Base-by-base conservation (phyloP, 1,140 invertebrate species). In the Hyphantria cunea region DNA sequence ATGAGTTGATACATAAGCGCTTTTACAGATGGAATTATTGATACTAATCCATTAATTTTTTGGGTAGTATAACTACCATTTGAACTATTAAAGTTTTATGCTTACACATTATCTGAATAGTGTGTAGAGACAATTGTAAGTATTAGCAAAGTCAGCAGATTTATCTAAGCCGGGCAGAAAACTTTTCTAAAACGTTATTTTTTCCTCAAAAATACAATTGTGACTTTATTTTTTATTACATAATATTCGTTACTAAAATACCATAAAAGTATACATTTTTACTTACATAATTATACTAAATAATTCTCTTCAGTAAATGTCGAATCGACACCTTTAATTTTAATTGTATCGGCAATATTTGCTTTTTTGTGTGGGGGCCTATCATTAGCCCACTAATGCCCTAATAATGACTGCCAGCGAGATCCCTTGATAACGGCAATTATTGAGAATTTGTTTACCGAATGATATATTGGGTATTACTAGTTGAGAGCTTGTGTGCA, bases 311-410 rank as follows among this genome's bases (percentile, higher is more conserved):
- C 8, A 39, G 7, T 39, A 39, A 39, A 39, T 39, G n/a, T 39
- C n/a, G 7, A 39, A 39, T 39, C 15, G 39, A 12, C 25, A 55
- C 31, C 31, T 31, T 12, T 32, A 45, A 44, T 45, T 45, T 25
- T 55, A 55, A 55, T 55, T 45, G 53, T 55, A 11, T 45, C 42
- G 53, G 42, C 45, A 34, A 55, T 41, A 44, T 44, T 45, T 12
- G 31, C 4, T 45, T 33, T 45, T 33, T 15, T n/a, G 33, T 37
- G n/a, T n/a, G 11, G 31, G n/a, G 17, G n/a, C 31, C 11, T 17
- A 47, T 63, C 53, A 44, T 63, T 62, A 62, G 12, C 32, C n/a
- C 6, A 60, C 59, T 67, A 62, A 67, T 67, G 65, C 32, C 52
- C 31, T 50, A 41, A 62, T 67, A 67, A 67, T 58, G 61, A 53